Evolutionary conservation across 2,888 invertebrate genomes (phyloP).

Genomic region (Ceratothoa steindachneri): DNA sequence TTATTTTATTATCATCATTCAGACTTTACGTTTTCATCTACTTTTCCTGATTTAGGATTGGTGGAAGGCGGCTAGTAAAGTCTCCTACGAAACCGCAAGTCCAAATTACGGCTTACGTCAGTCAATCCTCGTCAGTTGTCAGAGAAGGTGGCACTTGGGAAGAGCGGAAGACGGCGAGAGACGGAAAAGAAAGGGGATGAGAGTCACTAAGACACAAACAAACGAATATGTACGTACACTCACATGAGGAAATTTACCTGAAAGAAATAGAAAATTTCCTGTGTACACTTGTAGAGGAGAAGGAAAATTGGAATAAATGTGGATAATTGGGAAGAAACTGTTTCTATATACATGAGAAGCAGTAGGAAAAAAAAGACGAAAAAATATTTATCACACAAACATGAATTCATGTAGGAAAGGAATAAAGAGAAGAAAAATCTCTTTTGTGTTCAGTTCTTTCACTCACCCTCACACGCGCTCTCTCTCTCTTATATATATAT

Average conservation of each 20-base stretch:
- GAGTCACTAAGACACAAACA: not conserved
- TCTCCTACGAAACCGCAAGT: not conserved
- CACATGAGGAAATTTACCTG: no score
- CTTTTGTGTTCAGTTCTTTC: no score
- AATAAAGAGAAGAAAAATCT: not conserved
- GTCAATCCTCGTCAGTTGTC: slow-evolving; percentile 6
- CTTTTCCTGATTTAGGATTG: not conserved
- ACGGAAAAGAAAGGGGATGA: not conserved
- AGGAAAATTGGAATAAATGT: not conserved
- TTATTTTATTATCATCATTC: no score
- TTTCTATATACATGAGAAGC: no score
- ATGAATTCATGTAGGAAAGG: no score
- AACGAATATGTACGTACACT: no score
- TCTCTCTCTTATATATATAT: no score
- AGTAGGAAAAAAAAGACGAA: not conserved
- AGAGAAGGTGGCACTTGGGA: not conserved
- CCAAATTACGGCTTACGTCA: slow-evolving; percentile 6
- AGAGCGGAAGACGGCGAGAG: not conserved
- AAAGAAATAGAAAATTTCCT: no score
- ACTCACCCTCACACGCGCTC: no score
- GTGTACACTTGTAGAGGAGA: not conserved
- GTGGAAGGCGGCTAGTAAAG: not conserved
- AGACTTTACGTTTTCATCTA: not conserved
- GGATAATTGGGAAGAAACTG: not conserved
- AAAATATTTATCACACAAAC: no score